Conservation (phyloP, 2,113 vertebrate genomes). For the Trogon surrucura region DNA sequence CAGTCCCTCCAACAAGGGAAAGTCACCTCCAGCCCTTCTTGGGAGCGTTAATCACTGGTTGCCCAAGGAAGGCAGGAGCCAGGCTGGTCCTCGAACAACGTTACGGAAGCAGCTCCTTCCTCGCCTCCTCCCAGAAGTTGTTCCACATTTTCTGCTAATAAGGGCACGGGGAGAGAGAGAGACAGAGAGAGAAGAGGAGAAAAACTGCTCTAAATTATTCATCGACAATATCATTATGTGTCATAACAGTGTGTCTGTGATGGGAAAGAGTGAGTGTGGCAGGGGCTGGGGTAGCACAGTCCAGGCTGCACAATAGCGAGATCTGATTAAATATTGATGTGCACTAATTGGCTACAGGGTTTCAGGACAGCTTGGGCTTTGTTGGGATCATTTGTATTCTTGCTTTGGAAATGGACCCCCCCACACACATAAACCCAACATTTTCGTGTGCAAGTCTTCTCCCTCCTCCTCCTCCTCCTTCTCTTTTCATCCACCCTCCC, state of each 20-base stretch:
- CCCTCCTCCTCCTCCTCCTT: slow-evolving; percentile 16
- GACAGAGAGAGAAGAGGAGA: slow-evolving; percentile 56
- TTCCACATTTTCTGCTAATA: slow-evolving; percentile 75
- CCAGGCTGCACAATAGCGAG: slow-evolving; percentile 84
- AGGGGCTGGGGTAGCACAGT: slow-evolving; percentile 79
- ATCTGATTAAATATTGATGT: slow-evolving; percentile 96
- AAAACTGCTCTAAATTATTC: slow-evolving; percentile 88
- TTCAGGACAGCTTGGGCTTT: slow-evolving; percentile 91
- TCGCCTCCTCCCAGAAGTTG: slow-evolving; percentile 40
- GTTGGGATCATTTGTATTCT: slow-evolving; percentile 87
- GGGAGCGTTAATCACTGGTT: rapidly evolving
- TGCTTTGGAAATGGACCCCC: slow-evolving; percentile 82
- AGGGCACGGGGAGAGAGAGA: slow-evolving; percentile 60
- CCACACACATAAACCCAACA: slow-evolving; percentile 69
- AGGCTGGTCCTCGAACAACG: not conserved
- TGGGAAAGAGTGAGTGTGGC: slow-evolving; percentile 73
- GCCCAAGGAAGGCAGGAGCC: not conserved
- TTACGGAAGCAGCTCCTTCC: not conserved
- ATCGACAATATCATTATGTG: slow-evolving; percentile 98
- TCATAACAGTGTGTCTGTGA: slow-evolving; percentile 92
- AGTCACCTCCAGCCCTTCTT: not conserved
- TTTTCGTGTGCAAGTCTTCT: slow-evolving; percentile 79
- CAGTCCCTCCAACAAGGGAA: not conserved
- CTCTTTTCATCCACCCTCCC: not conserved
- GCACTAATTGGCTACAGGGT: slow-evolving; percentile 98